Evolutionary conservation across 1,140 invertebrate species (phyloP), one percentile per base, ranked within the genome.

Genomic region (Ditylenchus dipsaci): DNA sequence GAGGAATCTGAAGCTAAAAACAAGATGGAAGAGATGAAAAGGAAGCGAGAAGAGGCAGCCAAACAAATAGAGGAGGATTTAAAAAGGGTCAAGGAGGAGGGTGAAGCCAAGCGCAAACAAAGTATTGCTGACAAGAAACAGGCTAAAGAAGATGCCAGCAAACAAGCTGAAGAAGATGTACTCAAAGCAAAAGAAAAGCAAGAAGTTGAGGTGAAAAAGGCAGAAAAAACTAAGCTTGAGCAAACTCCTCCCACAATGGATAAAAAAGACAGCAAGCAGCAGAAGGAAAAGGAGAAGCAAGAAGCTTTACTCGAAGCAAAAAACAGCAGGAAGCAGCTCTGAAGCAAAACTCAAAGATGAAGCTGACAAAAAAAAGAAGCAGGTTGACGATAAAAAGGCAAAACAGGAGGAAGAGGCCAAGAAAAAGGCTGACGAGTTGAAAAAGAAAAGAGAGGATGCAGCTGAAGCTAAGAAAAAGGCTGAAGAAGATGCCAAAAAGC

Each of bases 1-100:
- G 67, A 67, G 1, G 45, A 69, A 11, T 65, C 45, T 1, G 67
- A 69, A 56, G 65, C 62, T 17, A 53, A 68, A n/a, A 30, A 30
- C 19, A 23, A 45, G 58, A 60, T 30, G 11, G 65, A 69, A 38
- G 57, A 68, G 27, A n/a, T 57, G n/a, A 57, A n/a, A n/a, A 65
- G 65, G 23, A 67, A 69, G 27, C 13, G 67, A 42, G 27, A 56
- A 13, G 67, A 69, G 42, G 63, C 47, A 1, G 63, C 61, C n/a
- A 56, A 64, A 13, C 49, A 57, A 8, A 43, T 30, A 33, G 61
- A 47, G 57, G 63, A 69, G 17, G 67, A 69, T 29, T 60, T 57
- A 30, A 49, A 64, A 53, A 56, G 30, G 13, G 29, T 15, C 7
- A 47, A 65, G 45, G n/a, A 33, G 56, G 67, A 65, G 38, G 38